A percentile compares a stretch with the other conserved stretches of the same genome.
These are phyloP conservation scores for Diplolepis rosae DNA, from an alignment of 2,888 invertebrate genomes.

Conservation along the genomic window DNA sequence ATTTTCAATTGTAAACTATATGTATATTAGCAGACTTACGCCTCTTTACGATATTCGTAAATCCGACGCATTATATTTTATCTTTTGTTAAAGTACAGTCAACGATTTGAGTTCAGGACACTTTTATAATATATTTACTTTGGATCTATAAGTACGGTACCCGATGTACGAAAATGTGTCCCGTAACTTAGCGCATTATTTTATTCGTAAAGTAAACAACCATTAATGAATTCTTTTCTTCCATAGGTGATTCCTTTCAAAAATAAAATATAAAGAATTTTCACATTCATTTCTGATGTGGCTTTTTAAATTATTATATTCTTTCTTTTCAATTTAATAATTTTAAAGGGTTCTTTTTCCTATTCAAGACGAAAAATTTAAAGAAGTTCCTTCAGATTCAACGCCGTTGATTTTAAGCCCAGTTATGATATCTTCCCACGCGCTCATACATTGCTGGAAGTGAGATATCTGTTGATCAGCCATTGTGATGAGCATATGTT, in stretches of 20 bases:
- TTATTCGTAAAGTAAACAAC: not conserved
- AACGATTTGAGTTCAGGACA: not conserved
- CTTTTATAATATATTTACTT: not conserved
- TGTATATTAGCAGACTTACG: not conserved
- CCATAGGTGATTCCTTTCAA: not conserved
- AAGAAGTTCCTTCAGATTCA: slow-evolving; percentile 52
- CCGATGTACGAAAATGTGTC: too few species aligned
- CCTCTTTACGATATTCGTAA: not conserved
- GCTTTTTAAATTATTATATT: not conserved
- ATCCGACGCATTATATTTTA: not conserved
- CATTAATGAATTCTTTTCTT: not conserved
- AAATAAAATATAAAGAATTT: not conserved
- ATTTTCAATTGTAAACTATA: not conserved
- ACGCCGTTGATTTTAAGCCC: slow-evolving; percentile 63
- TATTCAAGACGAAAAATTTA: not conserved
- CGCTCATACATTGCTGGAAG: slow-evolving; percentile 77
- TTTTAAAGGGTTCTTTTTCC: not conserved
- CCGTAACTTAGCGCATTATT: too few species aligned
- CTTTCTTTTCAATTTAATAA: not conserved
- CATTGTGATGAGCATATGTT: slow-evolving; percentile 78
- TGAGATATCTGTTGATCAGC: slow-evolving; percentile 80
- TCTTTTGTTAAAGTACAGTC: not conserved
- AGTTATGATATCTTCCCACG: slow-evolving; percentile 76
- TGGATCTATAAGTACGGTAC: not conserved
- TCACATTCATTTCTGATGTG: not conserved